These are phyloP conservation scores for human (Homo sapiens) DNA, from an alignment of 2,113 vertebrate species.

Conservation along the genomic window DNA sequence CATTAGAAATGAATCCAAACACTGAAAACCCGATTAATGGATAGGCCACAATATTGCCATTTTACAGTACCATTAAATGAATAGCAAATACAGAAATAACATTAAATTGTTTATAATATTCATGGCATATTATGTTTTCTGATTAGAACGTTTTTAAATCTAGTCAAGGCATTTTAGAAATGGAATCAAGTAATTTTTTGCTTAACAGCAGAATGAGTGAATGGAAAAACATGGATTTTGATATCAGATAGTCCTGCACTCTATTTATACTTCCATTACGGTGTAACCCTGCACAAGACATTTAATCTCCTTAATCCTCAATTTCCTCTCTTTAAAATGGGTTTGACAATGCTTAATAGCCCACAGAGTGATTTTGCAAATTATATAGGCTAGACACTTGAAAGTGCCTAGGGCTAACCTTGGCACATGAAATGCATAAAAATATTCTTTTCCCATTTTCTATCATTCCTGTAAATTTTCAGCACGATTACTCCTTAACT, in stretches of 20 bases:
- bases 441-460: constrained; percentile 24
- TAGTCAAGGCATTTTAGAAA: constrained; percentile 43
- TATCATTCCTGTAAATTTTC: constrained; percentile 33
- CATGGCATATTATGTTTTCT: not conserved
- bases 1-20: constrained; percentile 61
- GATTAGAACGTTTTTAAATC: constrained; percentile 24
- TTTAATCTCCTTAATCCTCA: constrained; percentile 44
- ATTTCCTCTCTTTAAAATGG: constrained; percentile 55
- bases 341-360: constrained; percentile 35
- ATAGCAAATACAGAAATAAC: constrained; percentile 44
- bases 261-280: constrained; percentile 35
- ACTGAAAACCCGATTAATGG: constrained; percentile 47
- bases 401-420: constrained; percentile 20
- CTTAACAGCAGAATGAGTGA: constrained; percentile 42
- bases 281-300: constrained; percentile 7
- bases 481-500: constrained; percentile 28
- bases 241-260: constrained; percentile 14
- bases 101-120: constrained; percentile 48
- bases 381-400: constrained; percentile 6
- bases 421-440: constrained; percentile 40
- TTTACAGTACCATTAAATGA: constrained; percentile 43
- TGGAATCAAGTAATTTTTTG: constrained; percentile 13
- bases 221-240: constrained; percentile 24
- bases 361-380: constrained; percentile 44
- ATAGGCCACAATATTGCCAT: not conserved